These are phyloP conservation scores for Heliconius charithonia DNA, from an alignment of 2,888 invertebrate species.

Conservation along the genomic window DNA sequence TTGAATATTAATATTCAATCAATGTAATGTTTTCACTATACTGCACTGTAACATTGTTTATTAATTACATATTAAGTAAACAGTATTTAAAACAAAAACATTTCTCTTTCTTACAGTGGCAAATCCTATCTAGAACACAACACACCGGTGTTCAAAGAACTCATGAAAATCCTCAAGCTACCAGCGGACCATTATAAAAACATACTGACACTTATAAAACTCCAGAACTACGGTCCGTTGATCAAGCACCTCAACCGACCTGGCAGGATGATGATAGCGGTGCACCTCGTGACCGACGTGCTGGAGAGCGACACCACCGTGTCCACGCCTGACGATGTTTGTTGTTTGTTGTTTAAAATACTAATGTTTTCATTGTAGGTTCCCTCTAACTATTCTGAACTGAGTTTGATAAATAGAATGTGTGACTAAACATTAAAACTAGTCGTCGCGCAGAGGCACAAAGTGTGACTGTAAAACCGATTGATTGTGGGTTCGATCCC, in stretches of 20 bases:
- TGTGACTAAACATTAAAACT: no score
- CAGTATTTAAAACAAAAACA: no score
- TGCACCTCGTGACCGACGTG: conserved; percentile 94
- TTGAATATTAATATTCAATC: no score
- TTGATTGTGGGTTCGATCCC: no score
- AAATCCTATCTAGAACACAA: conserved; percentile 86
- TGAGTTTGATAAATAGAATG: no score
- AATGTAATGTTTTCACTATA: no score
- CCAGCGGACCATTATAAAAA: conserved; percentile 98
- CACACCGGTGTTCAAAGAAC: conserved; percentile 94
- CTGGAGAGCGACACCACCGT: conserved; percentile 95
- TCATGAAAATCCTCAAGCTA: conserved; percentile 95
- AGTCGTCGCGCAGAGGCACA: no score
- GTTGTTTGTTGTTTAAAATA: conserved; percentile 51
- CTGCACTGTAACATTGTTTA: no score
- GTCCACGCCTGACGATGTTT: conserved; percentile 93
- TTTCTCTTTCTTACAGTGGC: conserved; percentile 73
- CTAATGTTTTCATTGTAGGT: neutral
- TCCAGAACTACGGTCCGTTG: conserved; percentile 94
- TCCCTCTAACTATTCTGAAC: no score
- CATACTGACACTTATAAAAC: conserved; percentile 92
- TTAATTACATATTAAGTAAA: no score
- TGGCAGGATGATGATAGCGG: conserved; percentile 92
- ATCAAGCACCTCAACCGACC: conserved; percentile 93
- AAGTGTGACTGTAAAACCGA: no score